Percentiles rank a stretch among this genome's conserved stretches.
Evolutionary conservation across 2,113 vertebrate species (phyloP).

Genomic region (Mesoclemmys tuberculata): DNA sequence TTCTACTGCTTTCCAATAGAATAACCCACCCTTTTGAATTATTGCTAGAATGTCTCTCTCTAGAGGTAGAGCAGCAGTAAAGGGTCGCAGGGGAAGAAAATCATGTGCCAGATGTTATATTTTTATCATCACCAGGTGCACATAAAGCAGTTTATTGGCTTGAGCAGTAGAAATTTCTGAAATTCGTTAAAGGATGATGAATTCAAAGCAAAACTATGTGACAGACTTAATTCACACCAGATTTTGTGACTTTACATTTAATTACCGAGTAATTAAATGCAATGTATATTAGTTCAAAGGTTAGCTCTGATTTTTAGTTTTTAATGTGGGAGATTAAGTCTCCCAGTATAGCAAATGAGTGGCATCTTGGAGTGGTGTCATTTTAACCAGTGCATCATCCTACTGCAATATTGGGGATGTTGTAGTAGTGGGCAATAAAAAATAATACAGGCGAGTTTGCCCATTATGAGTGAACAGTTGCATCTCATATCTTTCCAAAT

Average conservation of each 20-base stretch:
- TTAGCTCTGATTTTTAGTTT: background rate
- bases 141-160: background rate
- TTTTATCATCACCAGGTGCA: conserved; percentile 1
- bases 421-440: background rate
- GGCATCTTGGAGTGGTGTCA: background rate
- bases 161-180: background rate
- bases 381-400: background rate
- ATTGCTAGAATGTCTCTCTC: background rate
- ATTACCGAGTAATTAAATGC: background rate
- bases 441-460: background rate
- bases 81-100: background rate
- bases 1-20: background rate
- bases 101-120: background rate
- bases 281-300: background rate
- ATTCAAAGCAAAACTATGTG: background rate
- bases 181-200: background rate
- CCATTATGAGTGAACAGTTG: background rate
- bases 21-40: background rate
- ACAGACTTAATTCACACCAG: background rate
- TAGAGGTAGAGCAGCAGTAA: background rate
- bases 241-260: background rate
- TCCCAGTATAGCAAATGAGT: background rate
- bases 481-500: background rate
- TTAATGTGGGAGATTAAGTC: background rate
- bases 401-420: background rate